Base-by-base conservation (phyloP, 2,888 invertebrate species). In the Zele albiditarsus region DNA sequence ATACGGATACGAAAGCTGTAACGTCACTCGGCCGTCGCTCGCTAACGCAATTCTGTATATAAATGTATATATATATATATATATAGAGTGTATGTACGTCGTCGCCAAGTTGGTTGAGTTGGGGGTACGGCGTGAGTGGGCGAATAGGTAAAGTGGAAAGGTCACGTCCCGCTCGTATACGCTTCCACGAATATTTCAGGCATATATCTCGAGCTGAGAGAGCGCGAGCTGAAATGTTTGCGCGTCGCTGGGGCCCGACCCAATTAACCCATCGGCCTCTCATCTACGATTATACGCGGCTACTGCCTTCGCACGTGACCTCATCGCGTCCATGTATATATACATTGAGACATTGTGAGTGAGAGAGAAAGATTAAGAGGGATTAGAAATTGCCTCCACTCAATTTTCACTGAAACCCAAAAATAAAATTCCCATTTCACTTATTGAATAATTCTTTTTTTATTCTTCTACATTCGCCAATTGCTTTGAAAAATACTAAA, bases 221-320 rank as follows among this genome's bases (percentile, higher is more conserved):
- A 53, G n/a, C 62, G 42, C 62, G n/a, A 71, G 71, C 46, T 46
- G 60, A 46, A 71, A 71, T 71, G 71, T 71, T 71, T 62, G 71
- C 71, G 62, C 62, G 71, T 71, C 62, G 71, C 60, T 62, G 67
- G 53, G 66, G 42, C 38, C 58, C 71, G 71, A 75, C 75, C 75
- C 62, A 75, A 75, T 75, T 75, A 75, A 75, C 75, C 65, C 71
- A 71, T 66, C 71, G 67, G 71, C 62, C 60, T 38, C 70, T 74
- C 69, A 74, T 74, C 71, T 66, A 66, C 71, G 75, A 75, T 75
- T 75, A 71, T 53, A 73, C 66, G 66, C 58, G 57, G 66, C n/a
- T 25, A 57, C 58, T 66, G 23, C 33, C n/a, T 38, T n/a, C 12
- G 53, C 69, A 28, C 25, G 68, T 68, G 53, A 68, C 49, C 68